A percentile compares a stretch with the other conserved stretches of the same genome.
phyloP scores from a whole-genome alignment of 2,797 vertebrate species.

The Remorina albescens region DNA sequence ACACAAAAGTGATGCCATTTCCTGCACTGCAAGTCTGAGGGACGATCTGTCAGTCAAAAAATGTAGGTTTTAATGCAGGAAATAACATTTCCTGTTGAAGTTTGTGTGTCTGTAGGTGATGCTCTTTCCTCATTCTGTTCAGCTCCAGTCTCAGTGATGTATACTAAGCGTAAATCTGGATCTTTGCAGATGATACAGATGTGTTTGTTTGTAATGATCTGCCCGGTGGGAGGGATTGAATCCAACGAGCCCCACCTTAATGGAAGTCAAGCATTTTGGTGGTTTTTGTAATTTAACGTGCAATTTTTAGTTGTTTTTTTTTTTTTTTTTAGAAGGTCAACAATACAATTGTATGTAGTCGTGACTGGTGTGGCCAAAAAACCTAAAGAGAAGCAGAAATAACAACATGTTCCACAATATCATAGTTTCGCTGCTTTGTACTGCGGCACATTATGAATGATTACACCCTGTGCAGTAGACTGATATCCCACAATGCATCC shows the following conservation, averaged over 20 bases:
- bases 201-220: not conserved
- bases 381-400: no score
- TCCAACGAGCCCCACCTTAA: not conserved
- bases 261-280: not conserved
- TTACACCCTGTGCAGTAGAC: no score
- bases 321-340: not conserved
- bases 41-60: not conserved
- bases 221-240: not conserved
- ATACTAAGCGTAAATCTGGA: not conserved
- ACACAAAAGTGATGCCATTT: not conserved
- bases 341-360: not conserved
- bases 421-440: no score
- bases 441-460: no score
- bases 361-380: not conserved
- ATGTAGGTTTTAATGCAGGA: no score
- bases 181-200: constrained; percentile 18
- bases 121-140: not conserved
- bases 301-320: no score
- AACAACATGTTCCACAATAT: no score
- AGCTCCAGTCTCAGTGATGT: not conserved
- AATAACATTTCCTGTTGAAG: not conserved
- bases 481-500: no score
- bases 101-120: not conserved
- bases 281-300: no score
- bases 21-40: not conserved